These are phyloP conservation scores for Coenonympha arcania DNA, from an alignment of 2,888 invertebrate species.

Conservation along the genomic window DNA sequence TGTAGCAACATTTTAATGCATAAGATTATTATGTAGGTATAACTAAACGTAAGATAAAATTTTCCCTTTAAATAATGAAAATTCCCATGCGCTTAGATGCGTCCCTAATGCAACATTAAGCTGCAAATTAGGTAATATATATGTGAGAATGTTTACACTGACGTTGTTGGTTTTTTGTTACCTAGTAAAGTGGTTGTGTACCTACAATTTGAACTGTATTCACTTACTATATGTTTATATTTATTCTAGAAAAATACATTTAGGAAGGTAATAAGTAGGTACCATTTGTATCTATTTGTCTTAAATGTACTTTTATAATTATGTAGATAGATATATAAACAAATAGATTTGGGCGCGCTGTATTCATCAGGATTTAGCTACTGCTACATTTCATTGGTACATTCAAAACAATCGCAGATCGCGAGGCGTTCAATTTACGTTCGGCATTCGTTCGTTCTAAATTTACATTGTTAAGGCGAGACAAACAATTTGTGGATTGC, in stretches of 20 bases:
- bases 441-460: conserved; percentile 69
- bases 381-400: conserved; percentile 57
- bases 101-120: conserved; percentile 56
- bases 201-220: conserved; percentile 24
- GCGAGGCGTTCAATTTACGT: conserved; percentile 61
- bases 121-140: conserved; percentile 66
- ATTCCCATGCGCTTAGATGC: conserved; percentile 53
- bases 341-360: conserved; percentile 46
- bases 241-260: no score
- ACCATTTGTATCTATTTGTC: no score
- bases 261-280: neutral
- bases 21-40: no score
- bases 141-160: conserved; percentile 59
- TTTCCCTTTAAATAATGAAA: conserved; percentile 34
- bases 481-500: conserved; percentile 71
- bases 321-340: neutral
- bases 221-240: no score
- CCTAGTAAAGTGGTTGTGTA: conserved; percentile 34
- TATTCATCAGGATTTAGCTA: conserved; percentile 38
- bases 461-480: conserved; percentile 70
- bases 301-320: neutral
- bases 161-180: conserved; percentile 37
- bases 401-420: conserved; percentile 69
- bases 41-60: no score
- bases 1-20: no score